A percentile compares a stretch with the other conserved stretches of the same genome.
These are phyloP conservation scores for Catocala nupta DNA, from an alignment of 2,888 invertebrate genomes.

Conservation along the genomic window DNA sequence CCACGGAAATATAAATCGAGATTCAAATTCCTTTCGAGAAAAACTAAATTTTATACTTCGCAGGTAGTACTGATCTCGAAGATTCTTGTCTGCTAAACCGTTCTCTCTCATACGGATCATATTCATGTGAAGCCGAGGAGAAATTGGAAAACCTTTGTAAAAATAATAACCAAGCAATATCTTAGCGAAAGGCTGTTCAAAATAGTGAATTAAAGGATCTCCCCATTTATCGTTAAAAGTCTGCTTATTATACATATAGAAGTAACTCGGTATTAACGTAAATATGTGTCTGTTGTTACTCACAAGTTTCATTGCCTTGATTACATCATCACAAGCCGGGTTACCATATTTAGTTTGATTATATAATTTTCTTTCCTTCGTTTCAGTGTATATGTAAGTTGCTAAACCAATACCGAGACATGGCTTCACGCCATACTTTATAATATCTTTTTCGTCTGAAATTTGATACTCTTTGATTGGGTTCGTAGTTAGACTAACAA, in stretches of 20 bases:
- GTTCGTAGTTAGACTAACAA: constrained; percentile 56
- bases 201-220: constrained; percentile 23
- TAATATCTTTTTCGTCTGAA: constrained; percentile 47
- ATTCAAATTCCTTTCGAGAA: background rate
- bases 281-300: constrained; percentile 23
- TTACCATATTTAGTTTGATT: constrained; percentile 10
- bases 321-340: constrained; percentile 37
- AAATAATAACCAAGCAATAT: constrained; percentile 14
- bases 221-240: constrained; percentile 40
- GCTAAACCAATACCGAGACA: constrained; percentile 6
- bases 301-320: constrained; percentile 24
- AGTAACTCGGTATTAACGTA: constrained; percentile 30
- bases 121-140: constrained; percentile 6
- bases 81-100: constrained; percentile 16
- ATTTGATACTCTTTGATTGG: constrained; percentile 58
- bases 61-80: constrained; percentile 19
- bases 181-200: constrained; percentile 23
- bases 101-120: constrained; percentile 25
- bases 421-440: constrained; percentile 4
- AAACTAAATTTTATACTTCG: constrained; percentile 9
- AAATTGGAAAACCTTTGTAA: constrained; percentile 23
- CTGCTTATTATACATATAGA: constrained; percentile 28
- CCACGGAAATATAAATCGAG: constrained; percentile 6
- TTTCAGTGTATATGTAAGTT: constrained; percentile 17
- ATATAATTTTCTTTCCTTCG: constrained; percentile 44